Evolutionary conservation across 1,140 invertebrate species (phyloP).

Genomic region (Macrobrachium nipponense): DNA sequence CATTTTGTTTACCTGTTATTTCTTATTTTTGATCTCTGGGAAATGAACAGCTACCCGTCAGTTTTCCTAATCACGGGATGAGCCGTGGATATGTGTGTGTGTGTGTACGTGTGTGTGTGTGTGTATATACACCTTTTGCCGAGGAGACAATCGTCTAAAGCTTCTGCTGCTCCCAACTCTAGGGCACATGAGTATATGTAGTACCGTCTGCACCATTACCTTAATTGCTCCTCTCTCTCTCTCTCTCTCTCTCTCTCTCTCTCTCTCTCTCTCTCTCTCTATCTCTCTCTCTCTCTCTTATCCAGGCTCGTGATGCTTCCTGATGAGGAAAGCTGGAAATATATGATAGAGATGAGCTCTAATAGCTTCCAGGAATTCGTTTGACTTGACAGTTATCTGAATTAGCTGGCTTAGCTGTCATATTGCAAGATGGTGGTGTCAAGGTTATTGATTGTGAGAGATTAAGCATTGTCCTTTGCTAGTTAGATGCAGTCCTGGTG

Average conservation of each 20-base stretch:
- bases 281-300: conserved; percentile 24
- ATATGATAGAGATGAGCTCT: not conserved
- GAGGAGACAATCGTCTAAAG: too few species aligned
- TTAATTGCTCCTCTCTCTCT: not conserved
- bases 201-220: not conserved
- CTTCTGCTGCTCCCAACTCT: too few species aligned
- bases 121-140: too few species aligned
- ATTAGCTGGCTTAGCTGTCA: too few species aligned
- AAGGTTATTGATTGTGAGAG: too few species aligned
- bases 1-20: too few species aligned
- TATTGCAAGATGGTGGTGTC: not conserved
- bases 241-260: not conserved
- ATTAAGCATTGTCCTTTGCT: too few species aligned
- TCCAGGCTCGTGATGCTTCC: not conserved
- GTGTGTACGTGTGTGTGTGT: too few species aligned
- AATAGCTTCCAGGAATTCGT: not conserved
- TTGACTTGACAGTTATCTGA: not conserved
- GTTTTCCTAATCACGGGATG: too few species aligned
- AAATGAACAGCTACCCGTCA: too few species aligned
- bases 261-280: conserved; percentile 28
- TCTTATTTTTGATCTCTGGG: not conserved
- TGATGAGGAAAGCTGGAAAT: not conserved
- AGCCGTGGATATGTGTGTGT: too few species aligned
- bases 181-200: not conserved
- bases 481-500: too few species aligned